Evolutionary conservation across 2,888 invertebrate species (phyloP).

Genomic region (Callosobruchus maculatus): DNA sequence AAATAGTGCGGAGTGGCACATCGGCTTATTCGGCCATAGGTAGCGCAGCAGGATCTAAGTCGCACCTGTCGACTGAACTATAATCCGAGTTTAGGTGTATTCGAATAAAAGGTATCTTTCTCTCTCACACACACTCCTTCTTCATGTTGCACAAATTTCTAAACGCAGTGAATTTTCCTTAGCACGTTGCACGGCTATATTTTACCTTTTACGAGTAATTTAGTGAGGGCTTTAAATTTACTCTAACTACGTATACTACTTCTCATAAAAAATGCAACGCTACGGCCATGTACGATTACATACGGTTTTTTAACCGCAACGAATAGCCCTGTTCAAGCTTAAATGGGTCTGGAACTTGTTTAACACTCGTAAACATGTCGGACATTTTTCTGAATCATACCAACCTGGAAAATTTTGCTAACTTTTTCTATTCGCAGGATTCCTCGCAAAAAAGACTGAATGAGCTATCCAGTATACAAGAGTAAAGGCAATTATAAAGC

Average conservation of each 20-base stretch:
- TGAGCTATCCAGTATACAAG: too few species aligned
- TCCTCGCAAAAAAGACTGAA: background rate
- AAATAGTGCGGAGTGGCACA: too few species aligned
- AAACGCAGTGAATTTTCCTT: background rate
- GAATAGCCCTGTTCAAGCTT: background rate
- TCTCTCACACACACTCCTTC: background rate
- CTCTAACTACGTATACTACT: background rate
- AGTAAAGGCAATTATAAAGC: too few species aligned
- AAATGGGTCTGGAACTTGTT: background rate
- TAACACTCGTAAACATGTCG: background rate
- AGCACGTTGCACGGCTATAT: background rate
- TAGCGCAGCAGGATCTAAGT: too few species aligned
- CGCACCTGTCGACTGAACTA: background rate
- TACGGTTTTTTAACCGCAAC: background rate
- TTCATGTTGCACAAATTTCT: background rate
- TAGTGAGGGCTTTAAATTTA: background rate
- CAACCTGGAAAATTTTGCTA: background rate
- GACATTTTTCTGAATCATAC: background rate
- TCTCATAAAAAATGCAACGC: background rate
- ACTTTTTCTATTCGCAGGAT: background rate
- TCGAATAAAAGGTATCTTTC: background rate
- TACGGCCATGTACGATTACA: background rate
- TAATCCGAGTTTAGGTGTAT: background rate
- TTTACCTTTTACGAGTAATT: background rate
- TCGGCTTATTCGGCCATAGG: too few species aligned